These are phyloP conservation scores for Eledone cirrhosa DNA, from an alignment of 2,888 invertebrate genomes.

Conservation along the genomic window DNA sequence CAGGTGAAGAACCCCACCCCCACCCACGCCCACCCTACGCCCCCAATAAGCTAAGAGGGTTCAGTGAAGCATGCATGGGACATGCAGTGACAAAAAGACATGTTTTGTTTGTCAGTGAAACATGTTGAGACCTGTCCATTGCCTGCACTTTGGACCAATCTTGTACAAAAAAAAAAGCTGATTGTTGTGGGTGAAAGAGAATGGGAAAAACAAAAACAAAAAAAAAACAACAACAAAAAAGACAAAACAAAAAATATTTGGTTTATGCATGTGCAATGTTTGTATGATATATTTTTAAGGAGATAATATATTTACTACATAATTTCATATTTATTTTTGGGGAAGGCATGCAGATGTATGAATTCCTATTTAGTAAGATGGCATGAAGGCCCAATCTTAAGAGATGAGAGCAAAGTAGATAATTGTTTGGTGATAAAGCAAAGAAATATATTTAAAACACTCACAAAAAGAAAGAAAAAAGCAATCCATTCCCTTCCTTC, in stretches of 20 bases:
- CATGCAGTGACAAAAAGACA: no score
- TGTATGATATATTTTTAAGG: constrained; percentile 27
- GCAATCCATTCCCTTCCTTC: no score
- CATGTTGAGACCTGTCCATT: constrained; percentile 21
- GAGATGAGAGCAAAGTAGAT: not conserved
- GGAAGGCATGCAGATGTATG: constrained; percentile 20
- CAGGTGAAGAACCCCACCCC: constrained; percentile 16
- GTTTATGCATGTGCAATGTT: constrained; percentile 25
- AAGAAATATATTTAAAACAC: no score
- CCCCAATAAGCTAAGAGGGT: constrained; percentile 1
- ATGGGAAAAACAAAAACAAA: not conserved
- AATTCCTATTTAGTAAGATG: constrained; percentile 6
- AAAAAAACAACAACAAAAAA: constrained; percentile 9
- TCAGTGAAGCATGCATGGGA: not conserved
- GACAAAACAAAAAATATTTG: constrained; percentile 17
- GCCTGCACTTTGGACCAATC: constrained; percentile 20
- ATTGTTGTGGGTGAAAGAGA: constrained; percentile 25
- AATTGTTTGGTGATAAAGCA: no score
- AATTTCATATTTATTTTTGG: constrained; percentile 28
- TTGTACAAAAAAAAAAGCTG: constrained; percentile 26
- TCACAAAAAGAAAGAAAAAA: no score
- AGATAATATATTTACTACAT: constrained; percentile 30
- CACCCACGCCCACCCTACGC: no score
- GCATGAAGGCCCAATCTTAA: constrained; percentile 7
- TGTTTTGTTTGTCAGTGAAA: not conserved